A percentile compares a stretch with the other conserved stretches of the same genome.
These are phyloP conservation scores for Forbesichthys papilliferus DNA, from an alignment of 2,113 vertebrate genomes.

Conservation along the genomic window DNA sequence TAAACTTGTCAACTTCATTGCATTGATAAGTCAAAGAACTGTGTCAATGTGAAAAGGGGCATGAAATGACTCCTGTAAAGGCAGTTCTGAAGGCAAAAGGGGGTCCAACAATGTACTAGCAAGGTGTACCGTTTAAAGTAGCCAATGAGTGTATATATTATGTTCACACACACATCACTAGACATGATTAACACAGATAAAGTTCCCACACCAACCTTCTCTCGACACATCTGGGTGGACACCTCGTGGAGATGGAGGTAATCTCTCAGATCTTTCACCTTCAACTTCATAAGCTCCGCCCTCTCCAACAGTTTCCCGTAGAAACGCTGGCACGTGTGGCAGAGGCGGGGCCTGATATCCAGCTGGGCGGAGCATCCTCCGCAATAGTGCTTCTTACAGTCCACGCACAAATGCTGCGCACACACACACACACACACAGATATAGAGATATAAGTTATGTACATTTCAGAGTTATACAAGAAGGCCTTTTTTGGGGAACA, in stretches of 20 bases:
- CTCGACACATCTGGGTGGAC: slow-evolving; percentile 89
- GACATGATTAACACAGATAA: not conserved
- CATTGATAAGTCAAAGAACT: too few relatives aligned
- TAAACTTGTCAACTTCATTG: too few relatives aligned
- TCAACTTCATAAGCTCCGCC: slow-evolving; percentile 93
- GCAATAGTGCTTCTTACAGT: slow-evolving; percentile 91
- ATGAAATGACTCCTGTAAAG: too few relatives aligned
- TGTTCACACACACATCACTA: too few relatives aligned
- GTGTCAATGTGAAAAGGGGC: too few relatives aligned
- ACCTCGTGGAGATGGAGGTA: slow-evolving; percentile 90
- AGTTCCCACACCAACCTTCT: slow-evolving; percentile 73
- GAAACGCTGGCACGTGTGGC: slow-evolving; percentile 89
- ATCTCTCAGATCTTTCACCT: slow-evolving; percentile 95
- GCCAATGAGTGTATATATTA: too few relatives aligned
- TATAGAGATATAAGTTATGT: not conserved
- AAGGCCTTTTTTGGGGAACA: not conserved
- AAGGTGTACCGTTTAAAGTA: too few relatives aligned
- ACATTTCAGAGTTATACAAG: not conserved
- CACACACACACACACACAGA: not conserved
- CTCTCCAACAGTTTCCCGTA: slow-evolving; percentile 84
- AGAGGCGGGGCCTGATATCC: slow-evolving; percentile 82
- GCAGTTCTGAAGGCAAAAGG: too few relatives aligned
- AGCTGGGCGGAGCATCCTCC: slow-evolving; percentile 77
- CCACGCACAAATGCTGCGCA: slow-evolving; percentile 85
- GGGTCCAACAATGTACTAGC: too few relatives aligned